Evolutionary conservation across 2,888 invertebrate genomes (phyloP), one percentile per base, ranked within the genome.

Genomic region (Calameuta filiformis): DNA sequence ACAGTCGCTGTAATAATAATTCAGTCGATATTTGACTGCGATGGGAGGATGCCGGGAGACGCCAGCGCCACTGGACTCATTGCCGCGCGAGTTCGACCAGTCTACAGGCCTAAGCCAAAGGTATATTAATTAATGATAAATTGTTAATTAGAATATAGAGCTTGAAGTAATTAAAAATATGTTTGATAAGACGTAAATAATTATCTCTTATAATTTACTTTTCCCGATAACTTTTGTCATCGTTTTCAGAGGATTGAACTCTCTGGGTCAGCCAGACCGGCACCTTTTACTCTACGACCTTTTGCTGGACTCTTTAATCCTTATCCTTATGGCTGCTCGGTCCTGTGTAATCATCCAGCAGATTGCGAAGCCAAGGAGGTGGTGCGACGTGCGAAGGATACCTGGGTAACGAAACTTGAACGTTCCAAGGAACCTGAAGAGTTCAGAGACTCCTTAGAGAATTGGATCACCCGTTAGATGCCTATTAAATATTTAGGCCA

Each of bases 301-400:
- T 96, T 96, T 87, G 96, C 96, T 3, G 96, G 95, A 0, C 92
- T 97, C 0, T 96, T 95, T 92, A 97, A 97, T 91, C 97, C 97
- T 0, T 97, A 95, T 91, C 94, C 96, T 0, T 94, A 94, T 81
- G 94, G 95, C 11, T 97, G 97, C 89, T 97, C 97, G 0, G 94
- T 97, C 11, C 93, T 97, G 12, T 97, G 97, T 92, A 97, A 97
- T 90, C 97, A 97, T 91, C 97, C 97, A 0, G 95, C 96, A 1
- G 96, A 96, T 79, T 93, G 92, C 33, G 95, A 95, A 75, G 94
- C 95, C 0, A 95, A 94, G 89, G 94, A 96, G 87, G 93, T 95
- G 75, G 94, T 97, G 2, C 95, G 94, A 88, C 93, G 94, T 79
- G 94, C 95, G 1, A 96, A 96, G 89, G 95, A 95, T 79, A 93